Base-by-base conservation (phyloP, 2,888 invertebrate species). In the Aleiodes testaceus region DNA sequence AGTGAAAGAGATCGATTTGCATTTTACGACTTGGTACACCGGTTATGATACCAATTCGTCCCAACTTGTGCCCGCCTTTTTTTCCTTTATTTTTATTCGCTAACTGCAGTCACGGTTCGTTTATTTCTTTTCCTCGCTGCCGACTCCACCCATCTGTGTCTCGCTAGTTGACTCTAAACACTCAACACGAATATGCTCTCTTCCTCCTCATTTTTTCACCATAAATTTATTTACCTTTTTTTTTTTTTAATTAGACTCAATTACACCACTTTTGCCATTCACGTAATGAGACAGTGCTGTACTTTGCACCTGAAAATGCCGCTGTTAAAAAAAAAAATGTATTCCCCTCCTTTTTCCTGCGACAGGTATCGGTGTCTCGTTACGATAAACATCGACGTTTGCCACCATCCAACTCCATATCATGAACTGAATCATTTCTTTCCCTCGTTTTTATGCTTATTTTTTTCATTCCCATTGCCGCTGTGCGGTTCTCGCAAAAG, bases 351-450 rank as follows among this genome's bases (percentile, higher is more conserved):
- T 30, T 30, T 55, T 26, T 45, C 45, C 42, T 47, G 50, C 44
- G 67, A 72, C 70, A 69, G 63, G 66, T 53, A 72, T 77, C 77
- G 75, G 78, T 78, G 79, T 80, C 79, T 79, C 76, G 75, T 78
- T 76, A 78, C 78, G 80, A 80, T 82, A 80, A 80, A 79, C 80
- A 80, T 81, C 79, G 79, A 73, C 67, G 49, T 26, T 55, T 66
- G 14, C 65, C 47, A 12, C 63, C 22, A 53, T 52, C 66, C 26
- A 67, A 16, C 12, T 47, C 73, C 72, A 75, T 74, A 75, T 74
- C 77, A 72, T 69, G 72, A 71, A 66, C 68, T 72, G 65, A 49
- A 73, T 69, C 47, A 63, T 44, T 68, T 74, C 70, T 73, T 72
- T 45, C 18, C 50, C 55, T 36, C 42, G 45, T 67, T 68, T 63